Conservation (phyloP, 2,797 vertebrate species). For the Syndactyla subalaris region DNA sequence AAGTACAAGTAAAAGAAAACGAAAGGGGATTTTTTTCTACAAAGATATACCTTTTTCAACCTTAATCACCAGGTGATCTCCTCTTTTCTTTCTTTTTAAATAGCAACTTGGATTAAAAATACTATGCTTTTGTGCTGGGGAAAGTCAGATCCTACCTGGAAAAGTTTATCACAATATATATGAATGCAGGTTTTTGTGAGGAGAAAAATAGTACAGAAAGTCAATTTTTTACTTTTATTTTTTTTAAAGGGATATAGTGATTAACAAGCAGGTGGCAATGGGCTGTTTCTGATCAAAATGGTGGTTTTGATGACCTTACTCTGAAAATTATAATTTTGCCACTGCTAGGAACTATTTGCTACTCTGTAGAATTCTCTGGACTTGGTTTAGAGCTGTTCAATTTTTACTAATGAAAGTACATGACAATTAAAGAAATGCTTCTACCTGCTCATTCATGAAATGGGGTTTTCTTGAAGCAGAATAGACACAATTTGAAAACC, state of each 20-base stretch:
- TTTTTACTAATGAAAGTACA: not conserved
- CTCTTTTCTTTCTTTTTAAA: not conserved
- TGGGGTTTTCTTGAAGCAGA: not conserved
- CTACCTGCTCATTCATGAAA: not conserved
- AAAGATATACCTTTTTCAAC: not conserved
- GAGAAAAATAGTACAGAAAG: not conserved
- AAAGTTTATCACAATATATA: not conserved
- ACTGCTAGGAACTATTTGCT: not conserved
- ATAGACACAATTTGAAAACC: conserved; percentile 1
- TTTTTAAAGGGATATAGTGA: not conserved
- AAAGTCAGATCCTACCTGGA: not conserved
- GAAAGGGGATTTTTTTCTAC: not conserved
- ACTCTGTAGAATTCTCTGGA: not conserved
- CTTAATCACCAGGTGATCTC: not conserved
- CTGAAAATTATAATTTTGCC: not conserved
- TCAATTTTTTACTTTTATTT: not conserved
- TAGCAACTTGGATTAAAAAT: not conserved
- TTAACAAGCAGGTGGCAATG: not conserved
- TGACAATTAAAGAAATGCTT: not conserved
- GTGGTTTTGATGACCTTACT: not conserved
- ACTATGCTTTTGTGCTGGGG: not conserved
- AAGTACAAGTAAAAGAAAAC: not conserved
- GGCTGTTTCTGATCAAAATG: not conserved
- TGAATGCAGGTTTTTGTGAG: not conserved
- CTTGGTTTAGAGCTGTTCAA: not conserved